Conservation (phyloP, 92 coral and sea anemone species). For the Bergia puertoricense region DNA sequence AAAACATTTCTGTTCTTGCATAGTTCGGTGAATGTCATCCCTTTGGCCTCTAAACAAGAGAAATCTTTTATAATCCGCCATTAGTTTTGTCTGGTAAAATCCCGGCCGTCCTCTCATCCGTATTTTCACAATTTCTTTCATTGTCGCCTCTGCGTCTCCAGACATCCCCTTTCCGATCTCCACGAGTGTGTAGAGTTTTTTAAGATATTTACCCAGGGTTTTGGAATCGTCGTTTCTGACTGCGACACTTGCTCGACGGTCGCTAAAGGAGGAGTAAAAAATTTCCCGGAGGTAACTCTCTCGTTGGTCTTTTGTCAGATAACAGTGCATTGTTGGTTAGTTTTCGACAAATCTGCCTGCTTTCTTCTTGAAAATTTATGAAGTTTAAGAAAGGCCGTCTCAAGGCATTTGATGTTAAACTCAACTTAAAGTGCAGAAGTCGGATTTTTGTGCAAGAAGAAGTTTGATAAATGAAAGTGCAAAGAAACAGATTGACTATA, state of each 20-base stretch:
- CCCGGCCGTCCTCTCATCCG: slow-evolving; percentile 83
- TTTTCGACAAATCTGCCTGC: neutral
- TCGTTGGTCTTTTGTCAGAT: slow-evolving; percentile 78
- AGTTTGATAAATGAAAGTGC: neutral
- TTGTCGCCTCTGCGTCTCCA: slow-evolving; percentile 65
- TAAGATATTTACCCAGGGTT: slow-evolving; percentile 64
- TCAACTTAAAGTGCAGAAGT: neutral
- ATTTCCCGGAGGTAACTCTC: slow-evolving; percentile 87
- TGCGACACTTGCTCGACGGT: slow-evolving; percentile 74
- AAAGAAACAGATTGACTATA: neutral
- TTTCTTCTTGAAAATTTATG: neutral
- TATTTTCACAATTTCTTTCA: slow-evolving; percentile 67
- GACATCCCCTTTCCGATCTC: slow-evolving; percentile 78
- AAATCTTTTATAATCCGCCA: slow-evolving; percentile 74
- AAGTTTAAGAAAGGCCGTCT: neutral
- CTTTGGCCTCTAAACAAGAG: slow-evolving; percentile 72
- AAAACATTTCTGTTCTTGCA: slow-evolving; percentile 81
- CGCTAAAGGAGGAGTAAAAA: slow-evolving; percentile 84
- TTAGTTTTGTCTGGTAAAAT: slow-evolving; percentile 79
- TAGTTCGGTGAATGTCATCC: slow-evolving; percentile 59
- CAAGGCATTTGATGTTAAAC: neutral
- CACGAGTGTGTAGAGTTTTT: slow-evolving; percentile 65
- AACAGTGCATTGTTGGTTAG: slow-evolving; percentile 68
- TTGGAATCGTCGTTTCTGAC: slow-evolving; percentile 66
- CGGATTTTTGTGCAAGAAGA: neutral